Conservation (phyloP, 2,888 invertebrate genomes). For the Griposia aprilina region DNA sequence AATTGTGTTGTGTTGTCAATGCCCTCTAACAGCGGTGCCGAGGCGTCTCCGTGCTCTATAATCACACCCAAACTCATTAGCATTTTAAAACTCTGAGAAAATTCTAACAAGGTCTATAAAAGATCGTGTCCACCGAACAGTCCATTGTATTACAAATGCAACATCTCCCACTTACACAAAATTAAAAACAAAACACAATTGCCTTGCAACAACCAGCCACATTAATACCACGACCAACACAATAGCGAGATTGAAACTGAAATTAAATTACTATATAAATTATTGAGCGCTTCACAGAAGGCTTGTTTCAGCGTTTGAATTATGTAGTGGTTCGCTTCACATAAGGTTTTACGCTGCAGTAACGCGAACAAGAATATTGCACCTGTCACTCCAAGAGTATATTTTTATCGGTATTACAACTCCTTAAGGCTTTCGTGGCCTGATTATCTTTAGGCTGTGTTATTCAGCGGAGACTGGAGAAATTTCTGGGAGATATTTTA, state of each 20-base stretch:
- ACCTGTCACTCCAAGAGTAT: conserved; percentile 54
- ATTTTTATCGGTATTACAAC: conserved; percentile 61
- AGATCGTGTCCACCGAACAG: background rate
- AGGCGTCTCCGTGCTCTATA: too few relatives aligned
- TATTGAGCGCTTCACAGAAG: conserved; percentile 66
- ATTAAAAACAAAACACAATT: conserved; percentile 9
- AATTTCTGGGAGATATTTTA: conserved; percentile 31
- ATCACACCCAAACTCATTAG: too few relatives aligned
- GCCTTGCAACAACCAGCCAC: conserved; percentile 5
- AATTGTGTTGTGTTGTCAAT: background rate
- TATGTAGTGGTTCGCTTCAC: conserved; percentile 61
- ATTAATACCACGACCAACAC: conserved; percentile 50
- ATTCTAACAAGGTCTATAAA: too few relatives aligned
- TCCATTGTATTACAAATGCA: background rate
- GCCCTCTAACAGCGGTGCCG: too few relatives aligned
- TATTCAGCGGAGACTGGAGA: conserved; percentile 27
- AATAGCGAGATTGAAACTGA: conserved; percentile 68
- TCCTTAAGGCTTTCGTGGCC: conserved; percentile 55
- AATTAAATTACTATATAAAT: conserved; percentile 80
- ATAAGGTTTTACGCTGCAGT: conserved; percentile 28
- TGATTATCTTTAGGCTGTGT: conserved; percentile 53
- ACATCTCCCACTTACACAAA: background rate
- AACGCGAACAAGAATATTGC: conserved; percentile 45
- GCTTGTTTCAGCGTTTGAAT: conserved; percentile 64
- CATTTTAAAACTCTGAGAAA: background rate